Base-by-base conservation (phyloP, 2,113 vertebrate genomes). In the Apodemus sylvaticus region DNA sequence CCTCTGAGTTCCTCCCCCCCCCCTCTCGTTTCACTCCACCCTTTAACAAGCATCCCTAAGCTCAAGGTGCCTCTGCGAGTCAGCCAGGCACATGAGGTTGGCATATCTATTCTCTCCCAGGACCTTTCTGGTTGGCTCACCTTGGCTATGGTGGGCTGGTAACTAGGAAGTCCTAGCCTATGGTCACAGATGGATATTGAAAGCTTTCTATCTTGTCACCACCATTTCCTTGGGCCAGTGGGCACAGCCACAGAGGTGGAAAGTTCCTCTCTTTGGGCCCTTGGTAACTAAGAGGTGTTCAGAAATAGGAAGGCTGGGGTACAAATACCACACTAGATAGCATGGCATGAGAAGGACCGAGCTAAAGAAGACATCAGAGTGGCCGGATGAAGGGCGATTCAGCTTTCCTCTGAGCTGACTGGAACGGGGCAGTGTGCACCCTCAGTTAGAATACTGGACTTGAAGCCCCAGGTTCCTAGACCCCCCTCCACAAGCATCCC, bases 301-400 rank as follows among this genome's bases (percentile, higher is more conserved):
- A n/a, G 19, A 6, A 2, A 31, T 16, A 12, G 89, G 62, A 55
- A 48, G 17, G 17, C 36, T 7, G 74, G 5, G 42, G 45, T 39
- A 42, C 7, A 4, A 1, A 12, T 0, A 17, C 71, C 20, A 19
- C 1, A 3, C 1, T 9, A 13, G 42, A 8, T 4, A 13, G 19
- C 53, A 3, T 1, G 10, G 39, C 7, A 12, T 11, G 26, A 66
- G 29, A 64, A 36, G 5, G 66, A 26, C 51, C 36, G 79, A 7
- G 13, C 81, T 51, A 39, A 42, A 9, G 2, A 4, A 22, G n/a
- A 26, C 6, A 0, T 60, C 0, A 0, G 22, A 36, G 10, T 0
- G 51, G 39, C 29, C 42, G 0, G 39, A 0, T 26, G 78, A 42
- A 1, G 45, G 45, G 45, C 45, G 45, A 48, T 48, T 48, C 45